Percentiles rank a stretch among this genome's conserved stretches.
These are phyloP conservation scores for Perodicticus potto DNA, from an alignment of 2,797 vertebrate species.

Conservation along the genomic window DNA sequence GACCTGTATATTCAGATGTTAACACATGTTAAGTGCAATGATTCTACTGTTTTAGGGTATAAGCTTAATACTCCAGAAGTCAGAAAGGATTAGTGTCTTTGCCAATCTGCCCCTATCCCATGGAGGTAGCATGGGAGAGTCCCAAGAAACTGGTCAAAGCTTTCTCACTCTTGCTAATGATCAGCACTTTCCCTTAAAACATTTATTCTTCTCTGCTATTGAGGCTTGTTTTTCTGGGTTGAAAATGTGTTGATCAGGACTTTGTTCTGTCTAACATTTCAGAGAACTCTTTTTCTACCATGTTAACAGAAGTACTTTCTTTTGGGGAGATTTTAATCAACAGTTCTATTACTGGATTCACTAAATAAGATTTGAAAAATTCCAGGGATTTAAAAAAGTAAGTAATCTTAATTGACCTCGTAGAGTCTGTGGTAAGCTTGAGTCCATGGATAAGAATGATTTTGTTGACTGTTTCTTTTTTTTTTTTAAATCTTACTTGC, in stretches of 20 bases:
- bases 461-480: background rate
- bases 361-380: slow-evolving; percentile 21
- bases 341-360: background rate
- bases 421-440: background rate
- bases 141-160: background rate
- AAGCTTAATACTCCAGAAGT: background rate
- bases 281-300: background rate
- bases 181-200: background rate
- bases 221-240: background rate
- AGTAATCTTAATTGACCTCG: background rate
- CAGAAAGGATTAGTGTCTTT: background rate
- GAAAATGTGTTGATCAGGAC: background rate
- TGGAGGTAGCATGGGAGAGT: background rate
- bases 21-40: background rate
- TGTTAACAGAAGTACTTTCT: slow-evolving; percentile 4
- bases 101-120: background rate
- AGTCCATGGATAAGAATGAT: background rate
- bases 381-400: background rate
- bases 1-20: slow-evolving; percentile 3
- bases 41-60: slow-evolving; percentile 31
- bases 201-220: background rate
- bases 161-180: background rate
- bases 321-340: background rate
- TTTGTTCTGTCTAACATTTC: background rate
- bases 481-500: background rate